Evolutionary conservation across 2,113 vertebrate genomes (phyloP), one percentile per base, ranked within the genome.

Genomic region (Petrocephalus zakoni): DNA sequence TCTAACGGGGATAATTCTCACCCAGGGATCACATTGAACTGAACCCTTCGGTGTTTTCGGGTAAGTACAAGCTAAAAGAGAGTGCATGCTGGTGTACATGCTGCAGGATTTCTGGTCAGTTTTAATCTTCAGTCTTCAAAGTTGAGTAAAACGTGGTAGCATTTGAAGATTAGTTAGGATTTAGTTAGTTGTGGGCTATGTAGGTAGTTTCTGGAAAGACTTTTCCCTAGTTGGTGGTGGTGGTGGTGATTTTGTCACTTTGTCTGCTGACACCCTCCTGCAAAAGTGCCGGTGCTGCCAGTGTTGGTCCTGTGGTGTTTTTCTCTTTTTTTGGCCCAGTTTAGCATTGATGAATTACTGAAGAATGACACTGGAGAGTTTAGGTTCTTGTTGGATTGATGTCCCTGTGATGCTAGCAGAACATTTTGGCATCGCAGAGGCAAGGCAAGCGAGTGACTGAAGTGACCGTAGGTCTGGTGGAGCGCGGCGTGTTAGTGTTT

Each of bases 1-100:
- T 68, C 61, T 68, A 68, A 29, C 10, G 10, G 61, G 61, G 61
- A 68, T 29, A 29, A 29, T 68, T 68, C 10, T 5, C 61, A 29
- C 61, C 13, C 3, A 42, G 42, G 42, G 9, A 25, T 64, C n/a
- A 2, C 58, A 25, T 11, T 25, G 61, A 68, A 68, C n/a, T 13
- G 61, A 68, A 13, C n/a, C 25, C 13, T 68, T 2, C 10, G 8
- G 0, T 68, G 61, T 13, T 68, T 68, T 68, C 0, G 61, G 61
- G 61, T 29, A 13, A 29, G 61, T 68, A 8, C 9, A 3, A 25
- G 58, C 58, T 64, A 11, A 9, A 29, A 22, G 58, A 19, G 22
- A 0, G n/a, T 21, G 0, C 15, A 3, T n/a, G n/a, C n/a, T n/a
- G n/a, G 22, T 0, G n/a, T 42, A 42, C n/a, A 1, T 29, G n/a